phyloP scores from a whole-genome alignment of 1,140 invertebrate genomes.

The Drosophila arawakana region DNA sequence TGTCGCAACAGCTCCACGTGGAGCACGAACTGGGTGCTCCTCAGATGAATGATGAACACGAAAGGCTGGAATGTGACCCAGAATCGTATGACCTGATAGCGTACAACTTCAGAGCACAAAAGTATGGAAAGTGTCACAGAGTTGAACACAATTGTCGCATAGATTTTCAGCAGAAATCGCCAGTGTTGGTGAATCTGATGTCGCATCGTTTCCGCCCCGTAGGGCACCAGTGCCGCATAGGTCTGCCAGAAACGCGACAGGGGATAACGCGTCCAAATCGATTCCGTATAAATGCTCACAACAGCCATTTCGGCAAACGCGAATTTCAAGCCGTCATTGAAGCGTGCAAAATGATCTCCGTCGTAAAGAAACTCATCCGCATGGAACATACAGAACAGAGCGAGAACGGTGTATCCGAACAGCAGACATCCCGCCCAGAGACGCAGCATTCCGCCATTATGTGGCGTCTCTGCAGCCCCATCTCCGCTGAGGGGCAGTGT shows the following conservation, averaged over 20 bases:
- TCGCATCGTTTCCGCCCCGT: not conserved
- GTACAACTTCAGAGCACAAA: slow-evolving; percentile 1
- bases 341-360: slow-evolving; percentile 59
- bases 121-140: slow-evolving; percentile 25
- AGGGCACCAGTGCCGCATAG: slow-evolving; percentile 17
- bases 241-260: slow-evolving; percentile 64
- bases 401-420: slow-evolving; percentile 21
- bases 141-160: slow-evolving; percentile 36
- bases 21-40: slow-evolving; percentile 69
- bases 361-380: slow-evolving; percentile 53
- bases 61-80: slow-evolving; percentile 69
- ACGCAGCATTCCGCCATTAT: not conserved
- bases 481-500: slow-evolving; percentile 45
- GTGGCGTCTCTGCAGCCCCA: not conserved
- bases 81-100: slow-evolving; percentile 51
- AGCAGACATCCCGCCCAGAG: slow-evolving; percentile 47
- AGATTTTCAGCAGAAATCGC: slow-evolving; percentile 40
- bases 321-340: slow-evolving; percentile 68
- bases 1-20: slow-evolving; percentile 66
- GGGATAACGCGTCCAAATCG: slow-evolving; percentile 33
- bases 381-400: slow-evolving; percentile 34
- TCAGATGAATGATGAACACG: slow-evolving; percentile 53
- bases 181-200: slow-evolving; percentile 27
- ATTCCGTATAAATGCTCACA: slow-evolving; percentile 60
- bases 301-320: slow-evolving; percentile 57